These are phyloP conservation scores for Eupristina koningsbergeri DNA, from an alignment of 1,140 invertebrate species.

Conservation along the genomic window DNA sequence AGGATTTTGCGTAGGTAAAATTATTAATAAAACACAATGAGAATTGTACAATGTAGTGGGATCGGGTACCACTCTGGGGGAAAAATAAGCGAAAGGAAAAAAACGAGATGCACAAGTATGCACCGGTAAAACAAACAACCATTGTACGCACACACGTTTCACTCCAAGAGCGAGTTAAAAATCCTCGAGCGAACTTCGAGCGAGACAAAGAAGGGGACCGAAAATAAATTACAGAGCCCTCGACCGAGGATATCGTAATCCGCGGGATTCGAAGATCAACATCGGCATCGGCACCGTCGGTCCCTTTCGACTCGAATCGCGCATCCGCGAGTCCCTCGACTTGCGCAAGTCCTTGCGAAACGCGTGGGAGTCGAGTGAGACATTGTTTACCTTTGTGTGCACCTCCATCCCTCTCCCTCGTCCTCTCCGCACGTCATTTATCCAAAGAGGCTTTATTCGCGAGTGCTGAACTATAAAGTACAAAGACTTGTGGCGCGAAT, in stretches of 20 bases:
- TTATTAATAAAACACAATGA: neutral
- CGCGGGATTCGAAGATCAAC: constrained; percentile 7
- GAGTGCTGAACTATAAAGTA: neutral
- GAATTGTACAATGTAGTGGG: neutral
- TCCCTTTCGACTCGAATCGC: neutral
- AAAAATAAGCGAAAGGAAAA: neutral
- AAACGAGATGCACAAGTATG: neutral
- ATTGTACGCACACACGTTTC: neutral
- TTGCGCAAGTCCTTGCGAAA: constrained; percentile 1
- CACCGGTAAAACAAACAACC: neutral
- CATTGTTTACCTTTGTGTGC: neutral
- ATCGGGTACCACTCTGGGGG: neutral
- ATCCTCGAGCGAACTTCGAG: neutral
- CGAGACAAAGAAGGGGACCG: neutral
- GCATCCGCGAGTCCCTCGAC: neutral
- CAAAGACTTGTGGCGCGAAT: neutral
- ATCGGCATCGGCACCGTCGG: neutral
- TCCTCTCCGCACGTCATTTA: neutral
- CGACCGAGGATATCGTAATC: constrained; percentile 1
- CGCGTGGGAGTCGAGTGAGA: neutral
- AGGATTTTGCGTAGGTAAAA: too few species aligned
- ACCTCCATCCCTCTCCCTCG: neutral
- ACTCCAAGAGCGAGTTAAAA: neutral
- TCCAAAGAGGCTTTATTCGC: neutral
- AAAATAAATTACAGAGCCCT: neutral